Percentiles rank a stretch among this genome's conserved stretches.
phyloP scores from a whole-genome alignment of 2,113 vertebrate genomes.

The Porphyrio hochstetteri region DNA sequence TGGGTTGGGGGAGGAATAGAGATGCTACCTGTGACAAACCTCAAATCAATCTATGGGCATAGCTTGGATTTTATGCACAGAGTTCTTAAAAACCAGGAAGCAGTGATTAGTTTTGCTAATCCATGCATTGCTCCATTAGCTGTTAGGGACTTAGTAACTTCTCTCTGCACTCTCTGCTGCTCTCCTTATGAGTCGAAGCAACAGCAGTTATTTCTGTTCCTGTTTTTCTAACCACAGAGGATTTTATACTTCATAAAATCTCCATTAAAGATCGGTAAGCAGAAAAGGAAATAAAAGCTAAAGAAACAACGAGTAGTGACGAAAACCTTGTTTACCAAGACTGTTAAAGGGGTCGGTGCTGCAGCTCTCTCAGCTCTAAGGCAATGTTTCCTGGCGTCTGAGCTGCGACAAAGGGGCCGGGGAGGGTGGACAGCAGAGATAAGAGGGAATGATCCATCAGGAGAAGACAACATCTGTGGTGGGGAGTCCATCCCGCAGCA shows the following conservation, averaged over 20 bases:
- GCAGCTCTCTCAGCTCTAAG: background rate
- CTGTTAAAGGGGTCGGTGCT: background rate
- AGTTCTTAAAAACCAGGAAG: background rate
- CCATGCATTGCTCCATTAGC: background rate
- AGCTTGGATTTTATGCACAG: background rate
- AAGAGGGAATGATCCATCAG: background rate
- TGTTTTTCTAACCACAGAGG: background rate
- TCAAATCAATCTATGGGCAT: background rate
- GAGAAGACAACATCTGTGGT: background rate
- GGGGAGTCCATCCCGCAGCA: background rate
- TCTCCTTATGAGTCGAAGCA: constrained; percentile 1
- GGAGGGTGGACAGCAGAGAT: background rate
- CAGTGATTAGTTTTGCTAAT: background rate
- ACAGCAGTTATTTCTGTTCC: background rate
- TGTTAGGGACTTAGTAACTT: background rate
- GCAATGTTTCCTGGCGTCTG: background rate
- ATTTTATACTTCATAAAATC: background rate
- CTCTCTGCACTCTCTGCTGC: background rate
- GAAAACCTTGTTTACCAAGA: background rate
- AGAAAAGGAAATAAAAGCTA: background rate
- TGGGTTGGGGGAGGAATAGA: background rate
- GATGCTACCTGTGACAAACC: background rate
- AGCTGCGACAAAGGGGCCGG: background rate
- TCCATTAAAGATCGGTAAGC: background rate
- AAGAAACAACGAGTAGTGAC: background rate